Percentiles rank a stretch among this genome's conserved stretches.
These are phyloP conservation scores for Aporrectodea caliginosa DNA, from an alignment of 1,140 invertebrate species.

Conservation along the genomic window DNA sequence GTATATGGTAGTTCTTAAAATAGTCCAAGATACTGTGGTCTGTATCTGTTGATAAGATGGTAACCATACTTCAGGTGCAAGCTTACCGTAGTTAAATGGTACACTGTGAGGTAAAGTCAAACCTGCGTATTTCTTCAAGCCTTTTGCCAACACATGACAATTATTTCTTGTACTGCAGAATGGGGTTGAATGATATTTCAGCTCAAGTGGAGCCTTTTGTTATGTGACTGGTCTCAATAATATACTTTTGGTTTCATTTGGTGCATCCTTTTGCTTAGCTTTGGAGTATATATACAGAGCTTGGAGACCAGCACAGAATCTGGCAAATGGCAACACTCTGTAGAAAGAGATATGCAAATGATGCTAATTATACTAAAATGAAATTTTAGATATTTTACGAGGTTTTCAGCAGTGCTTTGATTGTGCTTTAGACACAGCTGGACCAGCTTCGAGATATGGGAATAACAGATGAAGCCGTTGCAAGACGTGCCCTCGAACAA, in stretches of 20 bases:
- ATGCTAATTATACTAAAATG: not conserved
- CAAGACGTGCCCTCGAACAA: slow-evolving; percentile 54
- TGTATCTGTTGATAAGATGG: not conserved
- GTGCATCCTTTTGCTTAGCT: not conserved
- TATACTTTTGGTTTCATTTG: not conserved
- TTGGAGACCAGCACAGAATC: not conserved
- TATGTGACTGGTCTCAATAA: no score
- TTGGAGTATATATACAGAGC: not conserved
- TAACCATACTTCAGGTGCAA: not conserved
- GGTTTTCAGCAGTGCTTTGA: not conserved
- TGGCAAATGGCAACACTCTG: not conserved
- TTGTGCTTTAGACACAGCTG: slow-evolving; percentile 44
- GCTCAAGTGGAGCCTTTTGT: no score
- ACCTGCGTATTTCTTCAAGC: no score
- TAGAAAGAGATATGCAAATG: not conserved
- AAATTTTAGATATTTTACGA: not conserved
- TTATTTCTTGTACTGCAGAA: not conserved
- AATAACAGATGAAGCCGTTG: slow-evolving; percentile 58
- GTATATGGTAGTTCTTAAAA: not conserved
- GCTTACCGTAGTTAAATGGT: no score
- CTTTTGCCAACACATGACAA: no score
- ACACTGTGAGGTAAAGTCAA: no score
- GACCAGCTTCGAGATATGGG: slow-evolving; percentile 58
- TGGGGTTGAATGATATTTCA: not conserved
- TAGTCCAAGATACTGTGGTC: not conserved